Conservation (phyloP, 2,888 invertebrate species). For the Agrotis puta region DNA sequence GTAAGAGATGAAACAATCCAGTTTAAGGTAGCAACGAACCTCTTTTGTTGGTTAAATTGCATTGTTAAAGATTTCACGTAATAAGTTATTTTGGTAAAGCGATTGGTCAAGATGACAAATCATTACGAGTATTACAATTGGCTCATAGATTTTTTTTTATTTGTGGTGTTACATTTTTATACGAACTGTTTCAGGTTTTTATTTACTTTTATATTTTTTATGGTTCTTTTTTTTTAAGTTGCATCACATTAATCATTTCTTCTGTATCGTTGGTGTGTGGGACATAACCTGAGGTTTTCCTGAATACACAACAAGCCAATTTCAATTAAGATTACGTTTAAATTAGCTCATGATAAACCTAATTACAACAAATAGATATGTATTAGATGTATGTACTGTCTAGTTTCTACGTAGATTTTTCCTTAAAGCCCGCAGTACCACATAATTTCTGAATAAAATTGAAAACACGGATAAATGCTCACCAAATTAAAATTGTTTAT, state of each 20-base stretch:
- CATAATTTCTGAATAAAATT: background rate
- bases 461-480: background rate
- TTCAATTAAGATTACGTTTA: background rate
- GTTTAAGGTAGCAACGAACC: slow-evolving; percentile 3
- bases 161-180: no score
- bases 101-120: slow-evolving; percentile 37
- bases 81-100: slow-evolving; percentile 21
- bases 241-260: no score
- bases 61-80: slow-evolving; percentile 18
- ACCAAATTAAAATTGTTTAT: no score
- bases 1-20: slow-evolving; percentile 37
- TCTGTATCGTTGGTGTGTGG: no score
- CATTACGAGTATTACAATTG: background rate
- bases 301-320: background rate
- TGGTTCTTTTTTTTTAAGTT: no score
- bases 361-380: no score
- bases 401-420: background rate
- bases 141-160: no score
- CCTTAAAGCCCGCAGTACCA: background rate
- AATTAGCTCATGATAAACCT: slow-evolving; percentile 2
- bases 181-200: no score
- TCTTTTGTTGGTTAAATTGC: slow-evolving; percentile 10
- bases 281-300: background rate
- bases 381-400: background rate
- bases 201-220: no score